A percentile compares a stretch with the other conserved stretches of the same genome.
Conservation (phyloP, 2,888 invertebrate species). For the Heterodera filipjevi region DNA sequence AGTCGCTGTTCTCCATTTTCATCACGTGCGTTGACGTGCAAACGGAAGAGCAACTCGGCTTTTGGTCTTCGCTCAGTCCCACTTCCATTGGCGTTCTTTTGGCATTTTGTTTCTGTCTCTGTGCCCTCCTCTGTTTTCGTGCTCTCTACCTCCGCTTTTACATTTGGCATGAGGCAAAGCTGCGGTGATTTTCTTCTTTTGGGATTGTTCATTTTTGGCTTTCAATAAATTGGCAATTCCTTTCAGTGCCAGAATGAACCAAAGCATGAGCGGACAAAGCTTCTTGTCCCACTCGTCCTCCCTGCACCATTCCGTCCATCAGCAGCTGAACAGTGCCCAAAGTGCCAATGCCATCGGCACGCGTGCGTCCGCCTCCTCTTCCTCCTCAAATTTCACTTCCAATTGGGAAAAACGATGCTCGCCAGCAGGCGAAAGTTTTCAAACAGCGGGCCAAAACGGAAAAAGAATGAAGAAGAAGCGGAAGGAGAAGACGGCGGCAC, state of each 20-base stretch:
- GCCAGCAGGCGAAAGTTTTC: conserved; percentile 2
- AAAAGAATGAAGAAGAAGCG: background rate
- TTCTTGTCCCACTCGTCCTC: conserved; percentile 45
- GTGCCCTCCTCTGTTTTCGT: conserved; percentile 39
- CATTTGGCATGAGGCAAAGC: conserved; percentile 52
- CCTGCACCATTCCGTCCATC: background rate
- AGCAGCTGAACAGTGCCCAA: background rate
- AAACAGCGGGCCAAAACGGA: background rate
- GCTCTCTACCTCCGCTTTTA: conserved; percentile 45
- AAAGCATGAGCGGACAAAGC: conserved; percentile 49
- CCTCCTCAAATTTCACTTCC: background rate
- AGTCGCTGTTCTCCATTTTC: conserved; percentile 33
- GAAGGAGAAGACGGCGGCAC: background rate
- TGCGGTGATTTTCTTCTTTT: conserved; percentile 35
- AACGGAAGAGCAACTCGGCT: conserved; percentile 43
- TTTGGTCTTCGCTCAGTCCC: conserved; percentile 39
- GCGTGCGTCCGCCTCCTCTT: background rate
- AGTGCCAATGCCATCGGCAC: background rate
- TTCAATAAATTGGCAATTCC: too few relatives aligned
- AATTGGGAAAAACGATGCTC: background rate
- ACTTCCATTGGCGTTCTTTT: conserved; percentile 28
- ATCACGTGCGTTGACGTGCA: conserved; percentile 41
- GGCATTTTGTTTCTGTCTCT: conserved; percentile 33
- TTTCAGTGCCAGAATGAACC: conserved; percentile 48
- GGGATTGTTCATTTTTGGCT: background rate